Evolutionary conservation across 2,113 vertebrate genomes (phyloP).

Genomic region (Forbesichthys papilliferus): DNA sequence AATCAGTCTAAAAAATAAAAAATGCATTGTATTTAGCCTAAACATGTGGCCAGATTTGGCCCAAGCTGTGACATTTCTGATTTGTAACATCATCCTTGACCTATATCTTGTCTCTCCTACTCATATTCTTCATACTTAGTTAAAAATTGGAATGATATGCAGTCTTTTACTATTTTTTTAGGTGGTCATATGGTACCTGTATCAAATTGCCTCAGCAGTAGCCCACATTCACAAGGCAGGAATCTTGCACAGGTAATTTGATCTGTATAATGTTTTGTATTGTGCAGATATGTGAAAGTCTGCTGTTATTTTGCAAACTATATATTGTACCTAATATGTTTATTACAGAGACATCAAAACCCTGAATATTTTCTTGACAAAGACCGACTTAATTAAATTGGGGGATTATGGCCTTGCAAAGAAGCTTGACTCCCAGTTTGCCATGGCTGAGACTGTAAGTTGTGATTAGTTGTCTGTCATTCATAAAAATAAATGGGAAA

Average conservation of each 20-base stretch:
- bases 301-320: background rate
- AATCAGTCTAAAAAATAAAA: too few species aligned
- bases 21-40: too few species aligned
- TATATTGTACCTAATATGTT: conserved; percentile 7
- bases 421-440: conserved; percentile 92
- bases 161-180: conserved; percentile 46
- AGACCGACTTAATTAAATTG: conserved; percentile 96
- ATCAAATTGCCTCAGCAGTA: conserved; percentile 94
- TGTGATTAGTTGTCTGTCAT: background rate
- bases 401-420: conserved; percentile 97
- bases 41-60: too few species aligned
- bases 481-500: background rate
- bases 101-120: too few species aligned
- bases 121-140: background rate
- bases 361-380: conserved; percentile 98
- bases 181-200: conserved; percentile 98
- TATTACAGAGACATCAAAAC: conserved; percentile 94
- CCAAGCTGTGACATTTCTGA: too few species aligned
- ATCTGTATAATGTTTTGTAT: background rate
- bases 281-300: too few species aligned
- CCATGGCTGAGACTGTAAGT: conserved; percentile 97
- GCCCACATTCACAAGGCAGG: conserved; percentile 95
- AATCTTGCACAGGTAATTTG: conserved; percentile 89
- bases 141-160: too few species aligned
- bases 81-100: too few species aligned